A percentile compares a stretch with the other conserved stretches of the same genome.
phyloP scores from a whole-genome alignment of 2,113 vertebrate genomes.

The Pseudorectes ferrugineus region DNA sequence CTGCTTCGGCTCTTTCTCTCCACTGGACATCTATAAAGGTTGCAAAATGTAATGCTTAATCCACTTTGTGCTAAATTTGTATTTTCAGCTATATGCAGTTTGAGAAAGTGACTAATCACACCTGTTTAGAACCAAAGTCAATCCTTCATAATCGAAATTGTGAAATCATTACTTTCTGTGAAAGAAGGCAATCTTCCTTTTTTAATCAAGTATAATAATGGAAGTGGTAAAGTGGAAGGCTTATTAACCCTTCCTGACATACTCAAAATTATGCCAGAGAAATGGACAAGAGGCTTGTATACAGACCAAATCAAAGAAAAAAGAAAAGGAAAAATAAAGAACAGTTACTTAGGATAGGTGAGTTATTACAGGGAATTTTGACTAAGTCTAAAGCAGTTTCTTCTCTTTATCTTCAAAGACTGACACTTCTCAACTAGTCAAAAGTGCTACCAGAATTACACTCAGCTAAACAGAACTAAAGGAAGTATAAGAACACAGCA shows the following conservation, averaged over 20 bases:
- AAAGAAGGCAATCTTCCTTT: not conserved
- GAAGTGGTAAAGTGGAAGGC: not conserved
- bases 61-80: not conserved
- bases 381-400: not conserved
- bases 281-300: fast-evolving
- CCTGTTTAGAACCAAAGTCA: not conserved
- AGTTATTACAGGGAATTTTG: not conserved
- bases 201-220: not conserved
- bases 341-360: not conserved
- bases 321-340: not conserved
- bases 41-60: not conserved
- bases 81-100: not conserved
- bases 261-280: not conserved
- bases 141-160: not conserved
- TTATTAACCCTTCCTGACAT: not conserved
- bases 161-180: not conserved
- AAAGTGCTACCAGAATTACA: not conserved
- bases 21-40: conserved; percentile 80
- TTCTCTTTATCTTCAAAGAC: not conserved
- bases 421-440: not conserved
- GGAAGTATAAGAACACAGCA: not conserved
- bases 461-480: not conserved
- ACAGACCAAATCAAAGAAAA: not conserved
- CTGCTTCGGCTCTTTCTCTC: conserved; percentile 80
- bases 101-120: not conserved